Evolutionary conservation across 2,113 vertebrate species (phyloP).

Genomic region (Neoarius graeffei): DNA sequence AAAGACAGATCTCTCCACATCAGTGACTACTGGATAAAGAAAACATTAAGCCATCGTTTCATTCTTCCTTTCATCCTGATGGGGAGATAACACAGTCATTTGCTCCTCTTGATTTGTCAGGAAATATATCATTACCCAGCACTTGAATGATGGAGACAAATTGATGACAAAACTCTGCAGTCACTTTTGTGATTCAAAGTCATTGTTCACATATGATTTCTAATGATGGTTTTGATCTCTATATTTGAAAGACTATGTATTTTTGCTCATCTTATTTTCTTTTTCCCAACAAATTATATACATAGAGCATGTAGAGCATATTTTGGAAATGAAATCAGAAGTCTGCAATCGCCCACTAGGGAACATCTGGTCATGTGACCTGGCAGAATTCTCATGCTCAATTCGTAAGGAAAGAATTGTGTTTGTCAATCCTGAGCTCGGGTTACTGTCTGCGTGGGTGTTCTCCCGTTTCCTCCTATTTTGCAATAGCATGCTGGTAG

Average conservation of each 20-base stretch:
- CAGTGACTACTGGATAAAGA: slow-evolving; percentile 52
- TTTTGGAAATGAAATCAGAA: background rate
- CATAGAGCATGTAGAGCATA: too few relatives aligned
- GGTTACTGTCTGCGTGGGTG: slow-evolving; percentile 1
- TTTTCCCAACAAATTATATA: too few relatives aligned
- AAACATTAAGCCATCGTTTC: slow-evolving; percentile 49
- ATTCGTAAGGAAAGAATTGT: slow-evolving; percentile 6
- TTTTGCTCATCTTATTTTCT: background rate
- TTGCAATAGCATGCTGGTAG: background rate
- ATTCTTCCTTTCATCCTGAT: slow-evolving; percentile 49
- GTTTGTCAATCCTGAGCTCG: background rate
- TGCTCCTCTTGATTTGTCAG: slow-evolving; percentile 36
- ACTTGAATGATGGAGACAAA: slow-evolving; percentile 12
- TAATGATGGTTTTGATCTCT: background rate
- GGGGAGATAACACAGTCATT: slow-evolving; percentile 47
- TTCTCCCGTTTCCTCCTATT: slow-evolving; percentile 17
- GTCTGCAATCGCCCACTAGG: background rate
- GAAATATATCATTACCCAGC: slow-evolving; percentile 45
- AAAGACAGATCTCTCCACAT: slow-evolving; percentile 51
- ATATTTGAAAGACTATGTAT: background rate
- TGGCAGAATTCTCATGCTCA: background rate
- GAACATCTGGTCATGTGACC: background rate
- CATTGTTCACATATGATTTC: background rate
- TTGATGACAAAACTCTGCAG: slow-evolving; percentile 4
- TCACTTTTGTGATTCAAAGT: background rate